Conservation (phyloP, 2,113 vertebrate species). For the Paratilapia polleni region DNA sequence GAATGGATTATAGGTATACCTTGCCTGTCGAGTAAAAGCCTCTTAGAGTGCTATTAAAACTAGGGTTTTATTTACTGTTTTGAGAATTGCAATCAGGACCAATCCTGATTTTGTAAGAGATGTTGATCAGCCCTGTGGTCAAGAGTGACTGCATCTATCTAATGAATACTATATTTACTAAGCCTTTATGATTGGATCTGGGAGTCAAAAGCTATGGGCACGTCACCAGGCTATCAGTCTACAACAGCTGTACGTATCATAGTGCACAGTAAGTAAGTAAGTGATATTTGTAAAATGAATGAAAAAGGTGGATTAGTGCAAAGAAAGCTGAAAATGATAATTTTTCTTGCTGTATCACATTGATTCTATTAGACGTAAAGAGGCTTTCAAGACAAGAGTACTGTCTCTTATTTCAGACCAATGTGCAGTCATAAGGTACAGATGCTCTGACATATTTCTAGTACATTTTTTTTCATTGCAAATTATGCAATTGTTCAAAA, state of each 20-base stretch:
- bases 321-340: conserved; percentile 48
- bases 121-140: conserved; percentile 43
- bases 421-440: not conserved
- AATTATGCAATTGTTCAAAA: not conserved
- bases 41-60: conserved; percentile 47
- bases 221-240: conserved; percentile 28
- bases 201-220: conserved; percentile 30
- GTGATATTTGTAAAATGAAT: not conserved
- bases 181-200: conserved; percentile 73
- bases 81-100: conserved; percentile 48
- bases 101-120: conserved; percentile 64
- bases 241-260: conserved; percentile 10
- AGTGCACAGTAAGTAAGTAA: not conserved
- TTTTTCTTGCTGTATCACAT: not conserved
- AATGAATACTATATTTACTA: conserved; percentile 64
- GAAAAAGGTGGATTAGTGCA: conserved; percentile 45
- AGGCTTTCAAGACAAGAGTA: not conserved
- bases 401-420: not conserved
- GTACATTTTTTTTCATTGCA: no score
- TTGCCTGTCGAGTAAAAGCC: conserved; percentile 46
- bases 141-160: conserved; percentile 73
- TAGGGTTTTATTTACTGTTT: conserved; percentile 58
- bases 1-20: conserved; percentile 69
- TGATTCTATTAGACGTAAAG: not conserved
- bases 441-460: not conserved